Evolutionary conservation across 2,797 vertebrate species (phyloP), one percentile per base, ranked within the genome.

Genomic region (Tokudaia tokunoshimensis): DNA sequence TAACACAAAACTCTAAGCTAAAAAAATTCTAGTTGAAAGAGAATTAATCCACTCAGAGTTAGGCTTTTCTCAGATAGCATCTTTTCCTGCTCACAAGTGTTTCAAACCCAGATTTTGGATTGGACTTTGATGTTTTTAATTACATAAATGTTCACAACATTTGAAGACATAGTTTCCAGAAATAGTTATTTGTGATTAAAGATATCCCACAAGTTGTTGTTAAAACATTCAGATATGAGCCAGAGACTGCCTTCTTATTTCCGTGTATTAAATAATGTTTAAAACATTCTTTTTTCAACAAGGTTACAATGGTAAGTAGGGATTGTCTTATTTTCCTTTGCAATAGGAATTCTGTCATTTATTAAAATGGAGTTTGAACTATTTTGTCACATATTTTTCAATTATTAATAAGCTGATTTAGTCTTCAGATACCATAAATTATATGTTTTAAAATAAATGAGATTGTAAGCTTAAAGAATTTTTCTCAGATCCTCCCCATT

Each of bases 131-230:
- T 93, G 7, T 89, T 94, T 95, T 95, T 65, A 76, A 88, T 67
- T 88, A 84, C 55, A 65, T 91, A 90, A 92, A 91, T 74, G 34
- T 89, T 88, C 10, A 37, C 76, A 81, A 78, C 88, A 86, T 96
- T 24, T 96, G 76, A 80, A 91, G 90, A 67, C 17, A 74, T 19
- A 78, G 94, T 76, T 94, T 44, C 67, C 55, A 82, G 72, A 15
- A 91, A 63, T 89, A 78, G 34, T 95, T 88, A 94, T 82, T 95
- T 72, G 72, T 91, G 31, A 80, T 86, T 78, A 90, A 93, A 92
- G 26, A 44, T 57, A 74, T 26, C 17, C 47, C 91, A 44, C n/a
- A 67, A 67, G 50, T 50, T 81, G n/a, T 44, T 22, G 34, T 55
- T 93, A 41, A n/a, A 79, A 65, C 11, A 81, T n/a, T 91, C 50